Evolutionary conservation across 53 echinoderm and acorn worm genomes (phyloP).

Genomic region (Paelopatides confundens): DNA sequence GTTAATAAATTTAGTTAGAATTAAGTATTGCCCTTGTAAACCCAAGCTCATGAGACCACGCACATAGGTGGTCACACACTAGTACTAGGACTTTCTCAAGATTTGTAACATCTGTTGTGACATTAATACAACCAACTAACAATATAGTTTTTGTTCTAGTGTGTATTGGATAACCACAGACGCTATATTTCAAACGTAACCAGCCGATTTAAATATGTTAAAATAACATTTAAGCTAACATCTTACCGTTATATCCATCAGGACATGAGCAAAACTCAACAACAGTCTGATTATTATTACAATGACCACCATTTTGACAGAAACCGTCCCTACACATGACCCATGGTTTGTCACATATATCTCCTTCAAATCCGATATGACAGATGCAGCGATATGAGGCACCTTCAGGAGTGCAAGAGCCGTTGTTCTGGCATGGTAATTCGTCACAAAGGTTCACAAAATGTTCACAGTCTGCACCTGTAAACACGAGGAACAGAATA

Average conservation of each 20-base stretch:
- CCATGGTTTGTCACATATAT: neutral
- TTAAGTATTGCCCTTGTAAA: too few relatives aligned
- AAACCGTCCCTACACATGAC: slow-evolving; percentile 12
- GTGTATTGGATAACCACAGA: too few relatives aligned
- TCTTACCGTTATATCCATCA: slow-evolving; percentile 6
- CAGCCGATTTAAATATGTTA: too few relatives aligned
- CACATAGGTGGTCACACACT: too few relatives aligned
- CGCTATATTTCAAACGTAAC: too few relatives aligned
- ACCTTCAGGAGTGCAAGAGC: slow-evolving; percentile 20
- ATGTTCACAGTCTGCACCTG: slow-evolving; percentile 5
- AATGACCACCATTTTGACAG: slow-evolving; percentile 41
- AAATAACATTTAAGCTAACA: too few relatives aligned
- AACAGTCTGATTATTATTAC: neutral
- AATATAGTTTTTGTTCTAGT: too few relatives aligned
- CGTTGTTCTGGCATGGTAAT: slow-evolving; percentile 25
- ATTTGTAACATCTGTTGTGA: too few relatives aligned
- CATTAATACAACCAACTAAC: too few relatives aligned
- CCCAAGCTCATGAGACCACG: too few relatives aligned
- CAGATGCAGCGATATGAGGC: neutral
- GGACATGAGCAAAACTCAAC: neutral
- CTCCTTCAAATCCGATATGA: slow-evolving; percentile 32
- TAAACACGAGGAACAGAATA: neutral
- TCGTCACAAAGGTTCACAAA: slow-evolving; percentile 9
- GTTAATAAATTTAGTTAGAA: too few relatives aligned
- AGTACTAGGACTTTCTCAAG: too few relatives aligned